Base-by-base conservation (phyloP, 2,888 invertebrate genomes). In the Frankliniella fusca region DNA sequence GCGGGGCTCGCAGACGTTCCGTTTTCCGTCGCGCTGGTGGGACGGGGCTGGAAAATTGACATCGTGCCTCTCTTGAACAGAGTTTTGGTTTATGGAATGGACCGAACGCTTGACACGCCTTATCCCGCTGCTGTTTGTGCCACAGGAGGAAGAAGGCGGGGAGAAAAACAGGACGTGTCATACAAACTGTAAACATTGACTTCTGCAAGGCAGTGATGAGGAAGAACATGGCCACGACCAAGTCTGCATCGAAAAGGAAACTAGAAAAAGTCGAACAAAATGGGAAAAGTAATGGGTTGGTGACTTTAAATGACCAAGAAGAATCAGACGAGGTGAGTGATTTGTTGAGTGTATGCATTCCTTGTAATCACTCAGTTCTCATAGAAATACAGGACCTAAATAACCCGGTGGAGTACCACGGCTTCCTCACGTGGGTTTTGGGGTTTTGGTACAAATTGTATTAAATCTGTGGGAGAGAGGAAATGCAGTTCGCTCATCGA, bases 141-240 rank as follows among this genome's bases (percentile, higher is more conserved):
- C 38, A 54, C 2, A 9, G 54, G 8, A 18, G 54, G 18, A 18
- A 18, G 54, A 18, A 54, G 54, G 54, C 12, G 54, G 54, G 54
- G 54, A 54, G 54, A 18, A 18, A 50, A 7, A 18, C 54, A 15
- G 15, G 3, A 11, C 50, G 15, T 54, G 12, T 5, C 54, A 20
- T 0, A n/a, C 61, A 18, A 61, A n/a, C n/a, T 61, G 61, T 61
- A 61, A 61, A 61, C 61, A 61, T 61, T 61, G 7, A n/a, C 61
- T 76, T 0, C 12, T 12, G 7, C n/a, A 76, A 76, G 70, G 70
- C 70, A 12, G 27, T 76, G 70, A 11, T 1, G 1, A 5, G 70
- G 12, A 76, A 27, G 27, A 76, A 76, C 70, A 76, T 76, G 70
- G 70, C 70, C n/a, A n/a, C 70, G 70, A 76, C 27, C n/a, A 76